Percentiles rank a stretch among this genome's conserved stretches.
These are phyloP conservation scores for Vannuccia rotundouncinata DNA, from an alignment of 2,888 invertebrate species.

Conservation along the genomic window DNA sequence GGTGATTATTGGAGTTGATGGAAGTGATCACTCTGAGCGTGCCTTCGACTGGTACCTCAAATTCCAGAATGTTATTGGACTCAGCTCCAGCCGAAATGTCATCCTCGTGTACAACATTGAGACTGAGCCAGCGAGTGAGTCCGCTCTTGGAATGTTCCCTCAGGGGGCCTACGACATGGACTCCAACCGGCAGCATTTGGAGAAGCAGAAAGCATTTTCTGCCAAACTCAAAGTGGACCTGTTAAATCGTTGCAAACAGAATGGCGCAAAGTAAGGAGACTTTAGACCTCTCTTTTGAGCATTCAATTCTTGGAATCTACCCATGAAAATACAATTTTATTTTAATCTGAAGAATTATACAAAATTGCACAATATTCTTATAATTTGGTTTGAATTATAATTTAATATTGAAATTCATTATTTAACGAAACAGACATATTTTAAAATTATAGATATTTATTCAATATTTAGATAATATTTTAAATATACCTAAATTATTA, in stretches of 20 bases:
- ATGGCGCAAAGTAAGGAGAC: neutral
- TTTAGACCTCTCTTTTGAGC: no score
- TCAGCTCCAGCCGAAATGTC: neutral
- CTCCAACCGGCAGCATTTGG: neutral
- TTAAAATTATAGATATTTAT: no score
- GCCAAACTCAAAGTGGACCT: neutral
- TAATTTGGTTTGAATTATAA: no score
- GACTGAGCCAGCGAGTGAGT: neutral
- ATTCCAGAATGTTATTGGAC: neutral
- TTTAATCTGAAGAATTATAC: no score
- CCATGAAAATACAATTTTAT: no score
- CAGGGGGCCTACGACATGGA: neutral
- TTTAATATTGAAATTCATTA: no score
- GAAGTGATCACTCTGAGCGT: constrained; percentile 7
- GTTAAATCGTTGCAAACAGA: neutral
- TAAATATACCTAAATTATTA: no score
- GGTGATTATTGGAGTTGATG: constrained; percentile 20
- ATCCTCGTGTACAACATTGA: neutral
- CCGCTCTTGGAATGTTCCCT: neutral
- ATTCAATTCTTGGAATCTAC: no score
- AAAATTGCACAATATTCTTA: no score
- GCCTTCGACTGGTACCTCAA: constrained; percentile 28
- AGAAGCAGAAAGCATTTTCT: neutral
- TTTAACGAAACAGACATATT: no score
- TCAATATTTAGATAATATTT: no score